These are phyloP conservation scores for Acleris holmiana DNA, from an alignment of 2,888 invertebrate genomes.

Conservation along the genomic window DNA sequence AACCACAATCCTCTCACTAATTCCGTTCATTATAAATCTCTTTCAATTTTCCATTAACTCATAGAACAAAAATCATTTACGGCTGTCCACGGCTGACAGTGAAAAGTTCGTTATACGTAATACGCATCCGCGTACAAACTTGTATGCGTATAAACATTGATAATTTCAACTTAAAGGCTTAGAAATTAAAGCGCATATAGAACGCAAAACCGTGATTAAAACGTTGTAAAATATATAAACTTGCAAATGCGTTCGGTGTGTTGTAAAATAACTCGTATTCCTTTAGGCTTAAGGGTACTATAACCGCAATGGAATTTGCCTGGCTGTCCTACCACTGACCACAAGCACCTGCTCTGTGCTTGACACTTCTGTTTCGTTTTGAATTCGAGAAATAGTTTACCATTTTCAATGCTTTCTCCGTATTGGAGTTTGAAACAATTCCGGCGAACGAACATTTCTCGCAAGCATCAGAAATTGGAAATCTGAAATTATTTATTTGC, in stretches of 20 bases:
- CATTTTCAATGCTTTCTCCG: constrained; percentile 49
- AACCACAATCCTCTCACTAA: constrained; percentile 28
- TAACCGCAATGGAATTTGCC: constrained; percentile 38
- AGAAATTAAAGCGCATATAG: constrained; percentile 46
- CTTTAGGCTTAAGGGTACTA: constrained; percentile 33
- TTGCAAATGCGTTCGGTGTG: constrained; percentile 34
- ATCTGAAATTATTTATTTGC: no score
- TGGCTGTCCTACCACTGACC: constrained; percentile 59
- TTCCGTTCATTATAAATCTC: neutral
- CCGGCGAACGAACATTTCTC: constrained; percentile 14
- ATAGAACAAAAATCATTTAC: constrained; percentile 47
- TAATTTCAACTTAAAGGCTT: constrained; percentile 46
- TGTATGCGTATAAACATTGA: neutral
- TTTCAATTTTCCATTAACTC: constrained; percentile 40
- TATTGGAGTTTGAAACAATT: constrained; percentile 14
- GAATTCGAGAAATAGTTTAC: constrained; percentile 53
- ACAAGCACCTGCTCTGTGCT: constrained; percentile 63
- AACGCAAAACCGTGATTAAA: constrained; percentile 49
- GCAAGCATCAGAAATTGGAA: no score
- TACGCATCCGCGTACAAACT: constrained; percentile 35
- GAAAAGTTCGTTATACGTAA: constrained; percentile 51
- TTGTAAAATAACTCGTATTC: constrained; percentile 40
- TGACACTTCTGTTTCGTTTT: constrained; percentile 57
- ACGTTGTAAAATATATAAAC: constrained; percentile 38
- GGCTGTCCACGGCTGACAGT: constrained; percentile 47